Evolutionary conservation across 1,140 invertebrate genomes (phyloP).

Genomic region (Piezodorus guildinii): DNA sequence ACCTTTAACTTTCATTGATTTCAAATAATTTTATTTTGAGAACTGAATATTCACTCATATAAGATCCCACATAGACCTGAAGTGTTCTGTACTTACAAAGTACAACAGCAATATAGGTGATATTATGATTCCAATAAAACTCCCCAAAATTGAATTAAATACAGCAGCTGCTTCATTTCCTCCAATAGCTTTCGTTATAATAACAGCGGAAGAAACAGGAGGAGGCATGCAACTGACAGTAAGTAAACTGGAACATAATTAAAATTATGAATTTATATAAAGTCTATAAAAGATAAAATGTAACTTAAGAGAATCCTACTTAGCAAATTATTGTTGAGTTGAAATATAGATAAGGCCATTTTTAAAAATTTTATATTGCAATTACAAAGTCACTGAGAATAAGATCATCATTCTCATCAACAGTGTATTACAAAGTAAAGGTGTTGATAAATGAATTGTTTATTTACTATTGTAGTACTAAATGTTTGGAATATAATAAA

Average conservation of each 20-base stretch:
- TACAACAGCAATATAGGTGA: slow-evolving; percentile 38
- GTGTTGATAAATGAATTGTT: no score
- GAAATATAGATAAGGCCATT: background rate
- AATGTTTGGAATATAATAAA: no score
- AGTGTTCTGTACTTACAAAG: slow-evolving; percentile 33
- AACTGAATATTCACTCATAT: background rate
- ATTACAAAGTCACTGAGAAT: no score
- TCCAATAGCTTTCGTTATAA: slow-evolving; percentile 42
- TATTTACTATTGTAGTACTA: no score
- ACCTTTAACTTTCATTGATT: background rate
- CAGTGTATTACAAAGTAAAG: no score
- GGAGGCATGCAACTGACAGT: slow-evolving; percentile 47
- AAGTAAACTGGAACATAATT: slow-evolving; percentile 34
- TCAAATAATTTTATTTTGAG: background rate
- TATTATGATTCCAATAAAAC: slow-evolving; percentile 42
- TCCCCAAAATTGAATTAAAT: slow-evolving; percentile 45
- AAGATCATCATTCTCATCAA: no score
- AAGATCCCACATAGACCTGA: background rate
- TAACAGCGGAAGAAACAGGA: slow-evolving; percentile 46
- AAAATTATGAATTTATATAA: background rate
- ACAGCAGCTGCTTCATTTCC: slow-evolving; percentile 48
- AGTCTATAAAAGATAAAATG: background rate
- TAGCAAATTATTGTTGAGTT: background rate
- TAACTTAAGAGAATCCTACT: no score
- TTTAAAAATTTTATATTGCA: no score